Base-by-base conservation (phyloP, 2,113 vertebrate genomes). In the Myodes glareolus region DNA sequence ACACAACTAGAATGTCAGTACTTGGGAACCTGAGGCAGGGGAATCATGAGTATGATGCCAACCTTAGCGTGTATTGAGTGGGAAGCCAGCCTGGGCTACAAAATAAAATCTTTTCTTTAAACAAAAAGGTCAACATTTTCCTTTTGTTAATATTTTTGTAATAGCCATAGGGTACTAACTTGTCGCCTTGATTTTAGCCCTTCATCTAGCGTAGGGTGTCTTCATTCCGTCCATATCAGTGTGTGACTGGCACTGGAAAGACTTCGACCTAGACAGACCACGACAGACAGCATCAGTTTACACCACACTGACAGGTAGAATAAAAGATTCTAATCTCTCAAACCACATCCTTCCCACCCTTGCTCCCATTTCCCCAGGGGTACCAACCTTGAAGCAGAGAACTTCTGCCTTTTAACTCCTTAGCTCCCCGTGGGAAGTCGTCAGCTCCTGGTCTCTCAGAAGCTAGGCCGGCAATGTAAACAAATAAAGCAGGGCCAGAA, bases 251-350 rank as follows among this genome's bases (percentile, higher is more conserved):
- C n/a, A 1, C 80, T 36, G 45, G 7, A 52, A 78, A 55, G 80
- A 91, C 11, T 72, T 21, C 19, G 5, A 58, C 58, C 58, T 29
- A 67, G 63, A 87, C 5, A 47, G 21, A 70, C 6, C n/a, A 10
- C 39, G 65, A 93, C 91, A 93, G 47, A 52, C 63, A 95, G 14
- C 27, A 1, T 13, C 90, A 31, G 7, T 67, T 94, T 23, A 88
- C 82, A 72, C 13, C 78, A 16, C 76, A 36, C 10, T 61, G 31
- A 85, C 80, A 23, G 7, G 65, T 76, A 36, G 42, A 95, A 33
- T 42, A 50, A 67, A 93, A 89, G 61, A 87, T 50, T 76, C 36
- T 70, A 81, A 36, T 93, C 77, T 96, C 65, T 33, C 33, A 92
- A 88, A 72, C 45, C 63, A 42, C 25, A 39, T 16, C 68, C 70